phyloP scores from a whole-genome alignment of 2,797 vertebrate genomes.

The Ibycter americanus region DNA sequence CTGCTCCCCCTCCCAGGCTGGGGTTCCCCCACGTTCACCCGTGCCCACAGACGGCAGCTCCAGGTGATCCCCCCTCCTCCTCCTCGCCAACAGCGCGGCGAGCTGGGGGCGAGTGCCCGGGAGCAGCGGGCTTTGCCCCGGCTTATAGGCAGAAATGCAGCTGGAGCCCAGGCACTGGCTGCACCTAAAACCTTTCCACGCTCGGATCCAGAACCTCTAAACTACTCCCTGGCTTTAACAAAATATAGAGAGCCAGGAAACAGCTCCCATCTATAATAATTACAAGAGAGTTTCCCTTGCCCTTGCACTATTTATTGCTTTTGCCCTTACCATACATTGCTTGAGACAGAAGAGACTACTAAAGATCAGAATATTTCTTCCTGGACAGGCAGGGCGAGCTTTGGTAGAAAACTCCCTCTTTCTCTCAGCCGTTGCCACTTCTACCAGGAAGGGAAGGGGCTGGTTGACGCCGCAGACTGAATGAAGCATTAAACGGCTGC shows the following conservation, averaged over 20 bases:
- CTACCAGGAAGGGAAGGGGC: background rate
- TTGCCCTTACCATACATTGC: background rate
- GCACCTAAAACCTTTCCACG: background rate
- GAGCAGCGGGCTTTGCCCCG: background rate
- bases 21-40: background rate
- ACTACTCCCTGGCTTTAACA: background rate
- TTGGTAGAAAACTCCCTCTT: background rate
- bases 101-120: background rate
- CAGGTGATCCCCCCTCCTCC: background rate
- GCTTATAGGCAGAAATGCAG: background rate
- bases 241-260: background rate
- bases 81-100: background rate
- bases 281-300: background rate
- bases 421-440: background rate
- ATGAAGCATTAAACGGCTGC: slow-evolving; percentile 27
- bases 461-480: slow-evolving; percentile 59
- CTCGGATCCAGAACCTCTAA: background rate
- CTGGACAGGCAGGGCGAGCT: background rate
- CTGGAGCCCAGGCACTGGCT: background rate
- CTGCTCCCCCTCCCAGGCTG: background rate
- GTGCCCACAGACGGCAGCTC: background rate
- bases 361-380: background rate
- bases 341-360: background rate
- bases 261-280: background rate
- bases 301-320: slow-evolving; percentile 34